Base-by-base conservation (phyloP, 1,140 invertebrate genomes). In the Pollicipes pollicipes region DNA sequence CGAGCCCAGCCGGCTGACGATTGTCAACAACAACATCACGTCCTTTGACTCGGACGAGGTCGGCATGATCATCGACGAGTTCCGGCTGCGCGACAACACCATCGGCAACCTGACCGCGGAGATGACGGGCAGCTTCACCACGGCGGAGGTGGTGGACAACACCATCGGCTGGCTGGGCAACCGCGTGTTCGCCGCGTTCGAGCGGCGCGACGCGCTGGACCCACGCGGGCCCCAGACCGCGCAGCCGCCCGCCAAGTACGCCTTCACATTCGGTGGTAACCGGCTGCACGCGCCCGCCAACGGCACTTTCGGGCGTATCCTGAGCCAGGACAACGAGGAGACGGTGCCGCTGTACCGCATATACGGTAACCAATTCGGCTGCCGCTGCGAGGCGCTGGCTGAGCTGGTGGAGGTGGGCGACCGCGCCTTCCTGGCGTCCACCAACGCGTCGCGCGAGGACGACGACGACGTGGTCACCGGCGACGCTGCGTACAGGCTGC, bases 121-220 rank as follows among this genome's bases (percentile, higher is more conserved):
- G 27, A 63, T 69, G 69, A 3, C 37, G 30, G 30, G 68, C 28
- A 17, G 27, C 8, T 58, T 66, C 58, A 70, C 27, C 72, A 30
- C 27, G n/a, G 30, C 30, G 69, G 66, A 70, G 67, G 30, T 30
- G 31, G 10, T 27, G 30, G 66, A 32, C 31, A 37, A 69, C 27
- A 10, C 24, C 28, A 45, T 29, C 29, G 70, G n/a, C 24, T 17
- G 67, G 69, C 30, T 66, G 32, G 32, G 45, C 30, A 68, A 24
- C 69, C 24, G 30, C 26, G 30, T 63, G 58, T n/a, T 58, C 26
- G 27, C 63, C 27, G 69, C 8, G 35, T 68, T 30, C 24, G 17
- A 30, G 29, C 26, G 63, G 69, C 68, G 66, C 45, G 70, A 30
- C 21, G 29, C 64, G 70, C 76, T 78, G 76, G 24, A 58, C 45